Conservation (phyloP, 2,888 invertebrate species). For the Adela reaumurella region DNA sequence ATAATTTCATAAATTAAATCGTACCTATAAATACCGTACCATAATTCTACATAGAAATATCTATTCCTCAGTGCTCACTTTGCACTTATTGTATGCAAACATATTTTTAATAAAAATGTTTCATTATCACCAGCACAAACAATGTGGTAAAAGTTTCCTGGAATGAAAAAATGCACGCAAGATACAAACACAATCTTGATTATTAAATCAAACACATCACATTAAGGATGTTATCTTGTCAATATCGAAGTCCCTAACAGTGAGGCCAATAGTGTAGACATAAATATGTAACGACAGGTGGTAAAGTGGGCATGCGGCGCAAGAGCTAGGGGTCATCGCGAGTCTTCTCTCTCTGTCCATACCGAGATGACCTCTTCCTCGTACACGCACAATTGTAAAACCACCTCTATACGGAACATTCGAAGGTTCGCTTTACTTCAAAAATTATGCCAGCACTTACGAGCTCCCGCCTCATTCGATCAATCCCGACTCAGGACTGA, state of each 20-base stretch:
- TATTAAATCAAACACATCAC: slow-evolving; percentile 60
- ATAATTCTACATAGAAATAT: no score
- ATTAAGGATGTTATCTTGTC: slow-evolving; percentile 59
- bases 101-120: no score
- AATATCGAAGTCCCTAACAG: slow-evolving; percentile 57
- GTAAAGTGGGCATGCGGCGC: slow-evolving; percentile 53
- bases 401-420: slow-evolving; percentile 28
- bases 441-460: slow-evolving; percentile 14
- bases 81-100: no score
- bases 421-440: slow-evolving; percentile 25
- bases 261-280: slow-evolving; percentile 56
- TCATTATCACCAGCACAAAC: no score
- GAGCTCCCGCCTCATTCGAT: slow-evolving; percentile 14
- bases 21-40: no score
- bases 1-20: no score
- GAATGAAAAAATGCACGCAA: slow-evolving; percentile 29
- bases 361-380: slow-evolving; percentile 23
- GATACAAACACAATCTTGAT: slow-evolving; percentile 49
- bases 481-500: slow-evolving; percentile 50
- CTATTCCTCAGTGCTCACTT: no score
- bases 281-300: slow-evolving; percentile 58
- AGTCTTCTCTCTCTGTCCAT: slow-evolving; percentile 39
- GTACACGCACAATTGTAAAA: slow-evolving; percentile 20
- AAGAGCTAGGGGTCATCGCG: slow-evolving; percentile 14
- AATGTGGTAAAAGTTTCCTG: no score